phyloP scores from a whole-genome alignment of 2,797 vertebrate genomes.

The Pogonophryne albipinna region DNA sequence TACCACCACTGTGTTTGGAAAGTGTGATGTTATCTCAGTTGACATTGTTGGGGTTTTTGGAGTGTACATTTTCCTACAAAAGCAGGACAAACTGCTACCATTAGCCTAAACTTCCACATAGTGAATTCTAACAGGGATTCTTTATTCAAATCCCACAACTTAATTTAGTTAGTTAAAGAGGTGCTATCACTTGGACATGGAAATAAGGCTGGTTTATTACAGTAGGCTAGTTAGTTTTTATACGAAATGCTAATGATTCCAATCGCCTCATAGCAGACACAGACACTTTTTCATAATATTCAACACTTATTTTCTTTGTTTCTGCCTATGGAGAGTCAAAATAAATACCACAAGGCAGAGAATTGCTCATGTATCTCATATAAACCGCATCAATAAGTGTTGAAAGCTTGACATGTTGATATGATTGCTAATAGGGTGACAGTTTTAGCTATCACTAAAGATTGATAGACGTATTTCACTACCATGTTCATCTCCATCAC shows the following conservation, averaged over 20 bases:
- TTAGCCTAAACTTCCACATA: not conserved
- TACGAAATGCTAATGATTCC: not conserved
- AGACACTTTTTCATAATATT: not conserved
- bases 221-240: not conserved
- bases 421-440: not conserved
- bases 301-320: not conserved
- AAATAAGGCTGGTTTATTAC: not conserved
- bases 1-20: not conserved
- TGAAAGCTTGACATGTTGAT: not conserved
- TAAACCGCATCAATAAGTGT: not conserved
- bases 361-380: not conserved
- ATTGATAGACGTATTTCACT: not conserved
- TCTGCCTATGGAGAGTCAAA: not conserved
- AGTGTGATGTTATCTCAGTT: not conserved
- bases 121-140: not conserved
- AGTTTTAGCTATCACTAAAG: not conserved
- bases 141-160: not conserved
- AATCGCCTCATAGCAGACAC: not conserved
- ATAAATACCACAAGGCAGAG: not conserved
- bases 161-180: not conserved
- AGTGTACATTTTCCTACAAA: not conserved
- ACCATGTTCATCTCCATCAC: slow-evolving; percentile 11
- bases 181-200: not conserved
- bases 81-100: not conserved
- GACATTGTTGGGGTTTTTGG: not conserved